Evolutionary conservation across 2,113 vertebrate genomes (phyloP).

Genomic region (Clarias magur): DNA sequence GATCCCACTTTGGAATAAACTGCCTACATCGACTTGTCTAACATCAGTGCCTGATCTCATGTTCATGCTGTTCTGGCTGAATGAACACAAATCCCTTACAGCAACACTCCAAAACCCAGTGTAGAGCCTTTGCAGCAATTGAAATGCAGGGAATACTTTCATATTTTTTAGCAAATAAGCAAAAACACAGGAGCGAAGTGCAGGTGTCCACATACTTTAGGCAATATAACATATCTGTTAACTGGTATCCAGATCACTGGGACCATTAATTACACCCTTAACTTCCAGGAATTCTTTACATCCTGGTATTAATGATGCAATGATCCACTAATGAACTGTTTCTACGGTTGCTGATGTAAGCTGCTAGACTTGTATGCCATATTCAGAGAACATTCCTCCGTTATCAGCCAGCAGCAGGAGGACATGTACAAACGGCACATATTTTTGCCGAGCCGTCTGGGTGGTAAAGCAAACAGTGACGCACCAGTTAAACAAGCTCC

Average conservation of each 20-base stretch:
- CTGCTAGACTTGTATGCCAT: not conserved
- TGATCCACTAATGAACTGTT: not conserved
- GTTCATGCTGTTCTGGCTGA: not conserved
- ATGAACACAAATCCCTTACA: not conserved
- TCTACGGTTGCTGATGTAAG: not conserved
- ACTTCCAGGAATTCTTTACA: not conserved
- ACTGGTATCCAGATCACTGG: not conserved
- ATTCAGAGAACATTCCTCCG: not conserved
- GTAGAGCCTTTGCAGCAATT: not conserved
- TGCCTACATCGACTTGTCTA: too few relatives aligned
- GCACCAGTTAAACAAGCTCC: not conserved
- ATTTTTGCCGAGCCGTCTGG: conserved; percentile 6
- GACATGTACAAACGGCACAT: not conserved
- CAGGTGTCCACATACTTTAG: not conserved
- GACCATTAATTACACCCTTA: not conserved
- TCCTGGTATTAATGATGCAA: not conserved
- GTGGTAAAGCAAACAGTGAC: conserved; percentile 23
- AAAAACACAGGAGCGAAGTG: not conserved
- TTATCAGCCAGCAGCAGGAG: not conserved
- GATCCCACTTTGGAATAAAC: too few relatives aligned
- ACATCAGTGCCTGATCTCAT: not conserved
- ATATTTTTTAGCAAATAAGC: not conserved
- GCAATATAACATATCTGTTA: not conserved
- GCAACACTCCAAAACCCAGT: too few relatives aligned
- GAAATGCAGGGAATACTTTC: not conserved